Evolutionary conservation across 1,140 invertebrate species (phyloP), one percentile per base, ranked within the genome.

Genomic region (Pseudomyrmex gracilis): DNA sequence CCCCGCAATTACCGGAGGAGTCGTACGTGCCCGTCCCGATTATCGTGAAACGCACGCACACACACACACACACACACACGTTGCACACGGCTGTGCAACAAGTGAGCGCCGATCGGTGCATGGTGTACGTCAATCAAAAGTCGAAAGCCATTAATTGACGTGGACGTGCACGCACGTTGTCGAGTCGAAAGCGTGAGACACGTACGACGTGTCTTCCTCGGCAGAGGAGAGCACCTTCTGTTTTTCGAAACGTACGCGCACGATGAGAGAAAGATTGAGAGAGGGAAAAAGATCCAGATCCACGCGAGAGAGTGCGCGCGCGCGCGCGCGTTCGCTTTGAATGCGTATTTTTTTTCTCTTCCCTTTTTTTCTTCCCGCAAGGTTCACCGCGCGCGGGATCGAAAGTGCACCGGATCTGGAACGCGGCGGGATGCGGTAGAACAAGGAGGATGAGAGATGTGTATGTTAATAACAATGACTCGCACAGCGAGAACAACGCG

Each of bases 141-240:
- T 86, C 86, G 87, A 89, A 86, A 89, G 80, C 58, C 84, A 86
- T 88, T 89, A 89, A 89, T 89, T 89, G 87, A 61, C 73, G 68
- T 84, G 83, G 74, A 86, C 80, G 84, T 83, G 73, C 86, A 80
- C 84, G 84, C 80, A 84, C 58, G 83, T 86, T 88, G 82, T 67
- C 70, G 74, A 34, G 24, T 67, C n/a, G 61, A 74, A 71, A 85
- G 73, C 86, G 87, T 87, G 87, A 83, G 87, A 88, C 73, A 74
- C 34, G 34, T 67, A 74, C 34, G 34, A 34, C 51, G 80, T 71
- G 68, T 84, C 73, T 66, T 87, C 86, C 66, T 84, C 71, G 8
- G 7, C 49, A 47, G 60, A 47, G 22, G 43, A 80, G 47, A 67
- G 43, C 45, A 51, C 22, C 67, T 58, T 57, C 24, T 49, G 53